Conservation (phyloP, 2,888 invertebrate species). For the Amiota minor region DNA sequence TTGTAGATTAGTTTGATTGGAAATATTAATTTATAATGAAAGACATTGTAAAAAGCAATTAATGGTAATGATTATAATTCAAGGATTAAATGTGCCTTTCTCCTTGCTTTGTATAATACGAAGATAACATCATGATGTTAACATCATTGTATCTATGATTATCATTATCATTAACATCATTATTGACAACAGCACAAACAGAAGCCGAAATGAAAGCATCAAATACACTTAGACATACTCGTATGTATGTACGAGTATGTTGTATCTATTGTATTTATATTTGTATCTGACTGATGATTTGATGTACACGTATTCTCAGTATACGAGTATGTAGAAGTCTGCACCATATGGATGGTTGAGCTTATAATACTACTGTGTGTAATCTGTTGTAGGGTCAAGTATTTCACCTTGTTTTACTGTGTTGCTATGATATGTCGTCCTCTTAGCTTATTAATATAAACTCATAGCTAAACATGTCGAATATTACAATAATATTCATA, state of each 20-base stretch:
- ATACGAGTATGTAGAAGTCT: not conserved
- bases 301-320: not conserved
- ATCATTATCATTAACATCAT: conserved; percentile 33
- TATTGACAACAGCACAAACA: not conserved
- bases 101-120: not conserved
- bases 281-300: not conserved
- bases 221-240: not conserved
- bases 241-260: not conserved
- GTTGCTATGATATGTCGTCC: not conserved
- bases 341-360: not conserved
- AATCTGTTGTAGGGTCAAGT: conserved; percentile 28
- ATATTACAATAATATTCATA: not conserved
- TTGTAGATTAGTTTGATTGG: too few relatives aligned
- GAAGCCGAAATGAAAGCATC: not conserved
- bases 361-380: not conserved
- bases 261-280: not conserved
- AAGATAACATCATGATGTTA: not conserved
- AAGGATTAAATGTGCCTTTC: conserved; percentile 4
- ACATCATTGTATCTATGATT: not conserved
- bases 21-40: too few relatives aligned
- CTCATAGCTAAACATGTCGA: not conserved
- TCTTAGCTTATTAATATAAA: conserved; percentile 17
- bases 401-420: conserved; percentile 8
- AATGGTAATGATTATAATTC: conserved; percentile 19
- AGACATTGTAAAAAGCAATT: conserved; percentile 13